A percentile compares a stretch with the other conserved stretches of the same genome.
Conservation (phyloP, 2,797 vertebrate genomes). For the Diplodus sargus region DNA sequence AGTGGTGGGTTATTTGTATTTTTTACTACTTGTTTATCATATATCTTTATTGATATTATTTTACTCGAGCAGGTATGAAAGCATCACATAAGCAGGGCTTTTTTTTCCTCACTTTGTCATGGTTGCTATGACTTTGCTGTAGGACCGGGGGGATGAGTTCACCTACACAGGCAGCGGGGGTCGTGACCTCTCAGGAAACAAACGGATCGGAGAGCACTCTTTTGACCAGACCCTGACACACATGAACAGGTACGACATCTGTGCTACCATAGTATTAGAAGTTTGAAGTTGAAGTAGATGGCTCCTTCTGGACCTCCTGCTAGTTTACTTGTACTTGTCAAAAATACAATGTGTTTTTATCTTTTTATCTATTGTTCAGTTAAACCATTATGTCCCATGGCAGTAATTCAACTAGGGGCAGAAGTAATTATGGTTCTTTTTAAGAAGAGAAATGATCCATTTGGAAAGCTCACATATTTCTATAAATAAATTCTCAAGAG, state of each 20-base stretch:
- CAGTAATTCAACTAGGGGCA: neutral
- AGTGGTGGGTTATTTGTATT: constrained; percentile 89
- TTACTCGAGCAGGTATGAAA: neutral
- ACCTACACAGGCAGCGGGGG: constrained; percentile 99
- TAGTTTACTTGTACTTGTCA: neutral
- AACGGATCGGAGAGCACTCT: constrained; percentile 97
- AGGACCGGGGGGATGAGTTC: constrained; percentile 99
- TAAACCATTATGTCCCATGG: neutral
- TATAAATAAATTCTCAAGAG: neutral
- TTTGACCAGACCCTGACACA: constrained; percentile 99
- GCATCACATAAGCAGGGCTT: neutral
- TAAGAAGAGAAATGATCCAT: neutral
- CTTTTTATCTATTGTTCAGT: neutral
- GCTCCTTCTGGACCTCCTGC: neutral
- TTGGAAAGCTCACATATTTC: neutral
- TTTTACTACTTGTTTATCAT: neutral
- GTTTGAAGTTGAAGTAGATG: neutral
- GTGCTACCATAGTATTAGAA: neutral
- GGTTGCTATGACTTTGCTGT: constrained; percentile 26
- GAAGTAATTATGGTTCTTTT: neutral
- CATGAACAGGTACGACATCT: constrained; percentile 92
- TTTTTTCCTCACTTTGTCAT: neutral
- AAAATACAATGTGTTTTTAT: neutral
- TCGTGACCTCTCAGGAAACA: constrained; percentile 98
- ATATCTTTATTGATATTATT: neutral